Evolutionary conservation across 64 coral and sea anemone species (phyloP), one percentile per base, ranked within the genome.

Genomic region (Actinia tenebrosa): DNA sequence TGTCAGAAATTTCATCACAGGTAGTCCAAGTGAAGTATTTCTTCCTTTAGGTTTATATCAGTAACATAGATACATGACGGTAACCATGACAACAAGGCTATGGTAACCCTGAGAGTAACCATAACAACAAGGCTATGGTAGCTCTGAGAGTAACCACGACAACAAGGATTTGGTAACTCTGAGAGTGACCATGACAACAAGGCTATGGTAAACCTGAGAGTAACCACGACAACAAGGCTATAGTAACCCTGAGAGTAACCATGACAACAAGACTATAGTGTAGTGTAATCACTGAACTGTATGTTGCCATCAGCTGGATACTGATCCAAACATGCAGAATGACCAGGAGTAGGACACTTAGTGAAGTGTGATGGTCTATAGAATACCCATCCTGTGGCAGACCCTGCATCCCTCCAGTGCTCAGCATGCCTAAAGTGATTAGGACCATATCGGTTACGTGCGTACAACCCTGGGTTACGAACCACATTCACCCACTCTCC

Each of bases 381-480:
- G 79, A 99, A 99, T 9, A 77, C 54, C 97, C 97, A 99, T 50
- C 93, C 93, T 5, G 88, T 93, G 1, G 77, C 64, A 22, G 89
- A 84, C 16, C 97, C 97, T 20, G 58, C 56, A 22, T 99, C 97
- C 88, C 93, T 90, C 97, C 97, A 99, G 64, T 99, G 97, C 23
- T 99, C 97, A 0, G 81, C 88, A 52, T 99, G 97, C 1, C 88
- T 84, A 45, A 92, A 99, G 19, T 92, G 64, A 53, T 83, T 77
- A 19, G 91, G 89, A 3, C 97, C 97, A 22, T 99, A 99, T 26
- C 97, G 93, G 89, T 99, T 99, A 56, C 97, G 97, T 7, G 91
- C 93, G 78, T 92, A 99, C n/a, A 99, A 88, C 20, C 97, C 97
- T 30, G 97, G 97, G 89, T 99, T 99, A 58, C 97, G 90, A 53